A percentile compares a stretch with the other conserved stretches of the same genome.
phyloP scores from a whole-genome alignment of 2,888 invertebrate genomes.

The Patella caerulea region DNA sequence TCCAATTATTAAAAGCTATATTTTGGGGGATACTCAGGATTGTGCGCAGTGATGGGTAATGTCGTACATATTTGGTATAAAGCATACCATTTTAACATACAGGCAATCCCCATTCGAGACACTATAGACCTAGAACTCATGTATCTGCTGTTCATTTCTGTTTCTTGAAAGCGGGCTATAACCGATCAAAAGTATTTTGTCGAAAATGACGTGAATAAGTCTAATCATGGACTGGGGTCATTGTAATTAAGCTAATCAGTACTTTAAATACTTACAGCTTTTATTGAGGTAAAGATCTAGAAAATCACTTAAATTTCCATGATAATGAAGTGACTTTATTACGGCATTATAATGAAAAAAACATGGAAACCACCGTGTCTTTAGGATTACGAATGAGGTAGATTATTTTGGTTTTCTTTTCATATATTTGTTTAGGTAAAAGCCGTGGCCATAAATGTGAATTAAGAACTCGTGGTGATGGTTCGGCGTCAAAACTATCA shows the following conservation, averaged over 20 bases:
- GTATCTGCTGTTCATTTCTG: background rate
- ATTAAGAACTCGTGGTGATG: constrained; percentile 34
- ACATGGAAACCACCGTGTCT: constrained; percentile 38
- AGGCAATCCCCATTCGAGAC: too few species aligned
- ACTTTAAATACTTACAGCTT: constrained; percentile 32
- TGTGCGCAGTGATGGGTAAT: too few species aligned
- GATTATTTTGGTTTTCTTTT: constrained; percentile 35
- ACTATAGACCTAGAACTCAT: too few species aligned
- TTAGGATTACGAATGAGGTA: constrained; percentile 36
- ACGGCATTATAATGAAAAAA: constrained; percentile 26
- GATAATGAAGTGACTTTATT: constrained; percentile 26
- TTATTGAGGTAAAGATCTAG: constrained; percentile 34
- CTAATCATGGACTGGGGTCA: too few species aligned
- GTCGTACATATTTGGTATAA: too few species aligned
- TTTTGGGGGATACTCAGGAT: too few species aligned
- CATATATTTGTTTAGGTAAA: constrained; percentile 32
- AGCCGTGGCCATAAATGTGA: constrained; percentile 28
- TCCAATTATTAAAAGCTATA: too few species aligned
- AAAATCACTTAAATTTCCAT: constrained; percentile 39
- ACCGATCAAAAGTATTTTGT: too few species aligned
- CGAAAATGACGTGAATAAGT: too few species aligned
- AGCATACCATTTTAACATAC: too few species aligned
- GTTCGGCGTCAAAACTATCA: constrained; percentile 16
- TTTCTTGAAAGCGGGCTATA: background rate
- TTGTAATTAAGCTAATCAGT: too few species aligned